Base-by-base conservation (phyloP, 2,113 vertebrate species). In the Laticauda colubrina region DNA sequence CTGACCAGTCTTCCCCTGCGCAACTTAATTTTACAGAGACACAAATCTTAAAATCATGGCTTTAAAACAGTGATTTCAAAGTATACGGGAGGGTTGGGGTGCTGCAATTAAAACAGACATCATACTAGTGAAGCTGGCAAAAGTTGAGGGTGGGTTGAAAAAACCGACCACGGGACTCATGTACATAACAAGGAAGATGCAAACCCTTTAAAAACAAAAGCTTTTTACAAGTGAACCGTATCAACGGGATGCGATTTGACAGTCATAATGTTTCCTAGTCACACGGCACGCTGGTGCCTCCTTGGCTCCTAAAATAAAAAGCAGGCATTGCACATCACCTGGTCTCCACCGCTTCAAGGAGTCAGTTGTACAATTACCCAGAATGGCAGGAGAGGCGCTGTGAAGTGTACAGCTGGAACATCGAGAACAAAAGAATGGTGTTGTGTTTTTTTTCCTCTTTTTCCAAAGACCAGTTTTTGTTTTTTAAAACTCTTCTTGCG, bases 321-420 rank as follows among this genome's bases (percentile, higher is more conserved):
- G 92, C 59, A 89, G 97, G 96, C 97, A 95, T 96, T 97, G 6
- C 96, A 97, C 96, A 97, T 97, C 96, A 96, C 95, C 94, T 94
- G 91, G 69, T 85, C 92, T 94, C 92, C 91, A 95, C 93, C 94
- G 94, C 93, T 94, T 94, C 94, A 57, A 95, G 93, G 94, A 91
- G 95, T 93, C 95, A 91, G 94, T 92, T 93, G 94, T 94, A 96
- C 96, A 95, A 75, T 91, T 92, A 94, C 94, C 95, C 96, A 34
- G 43, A 64, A n/a, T 4, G 95, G 93, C 85, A 97, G 97, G 96
- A 97, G 95, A 96, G 98, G 95, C 97, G 97, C 97, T 97, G 97
- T 97, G 97, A 97, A 98, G 98, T 97, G 96, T 96, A 98, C 97
- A 98, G 98, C 97, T 96, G 97, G 96, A 98, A 99, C 97, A 98